Base-by-base conservation (phyloP, 1,140 invertebrate genomes). In the Drosophila punjabiensis region DNA sequence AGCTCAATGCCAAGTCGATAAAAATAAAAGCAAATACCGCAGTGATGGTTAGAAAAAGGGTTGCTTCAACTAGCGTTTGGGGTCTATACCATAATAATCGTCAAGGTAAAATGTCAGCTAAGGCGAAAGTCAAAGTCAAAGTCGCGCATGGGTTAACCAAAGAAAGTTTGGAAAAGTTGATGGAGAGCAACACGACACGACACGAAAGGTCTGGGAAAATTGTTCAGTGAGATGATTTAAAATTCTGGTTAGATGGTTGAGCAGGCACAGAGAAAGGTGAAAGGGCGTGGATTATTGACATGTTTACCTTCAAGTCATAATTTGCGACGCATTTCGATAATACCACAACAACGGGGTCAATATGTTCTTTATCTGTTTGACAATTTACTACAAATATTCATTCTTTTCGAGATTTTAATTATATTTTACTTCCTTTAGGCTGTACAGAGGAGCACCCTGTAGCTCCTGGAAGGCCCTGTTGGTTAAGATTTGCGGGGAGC, bases 1-100 rank as follows among this genome's bases (percentile, higher is more conserved):
- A 43, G 74, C 62, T 61, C 75, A 77, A 80, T 75, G 78, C 66
- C 76, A 75, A 74, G 69, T 80, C 77, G 43, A 74, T 80, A 80
- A 66, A 59, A 76, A 43, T 52, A 43, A 45, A 47, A 63, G 20
- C 41, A 81, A 48, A 69, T 73, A 58, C 69, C 68, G 55, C 68
- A 41, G 43, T 28, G 28, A 24, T 20, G 24, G 48, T 8, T 18
- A 16, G 20, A 56, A 35, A 50, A 70, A 50, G 35, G 68, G 67
- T 60, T 47, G 18, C 13, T 35, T 10, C 28, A 33, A 53, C 37
- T 35, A 13, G 16, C 18, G 32, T 13, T 67, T 37, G 13, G 13
- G 33, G 35, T 43, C 30, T 60, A 14, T 35, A 30, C 43, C 28
- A 64, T 20, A 62, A 39, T 39, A 53, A 64, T 53, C 20, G 35